Conservation (phyloP, 2,113 vertebrate species). For the Campylomormyrus tamandua region DNA sequence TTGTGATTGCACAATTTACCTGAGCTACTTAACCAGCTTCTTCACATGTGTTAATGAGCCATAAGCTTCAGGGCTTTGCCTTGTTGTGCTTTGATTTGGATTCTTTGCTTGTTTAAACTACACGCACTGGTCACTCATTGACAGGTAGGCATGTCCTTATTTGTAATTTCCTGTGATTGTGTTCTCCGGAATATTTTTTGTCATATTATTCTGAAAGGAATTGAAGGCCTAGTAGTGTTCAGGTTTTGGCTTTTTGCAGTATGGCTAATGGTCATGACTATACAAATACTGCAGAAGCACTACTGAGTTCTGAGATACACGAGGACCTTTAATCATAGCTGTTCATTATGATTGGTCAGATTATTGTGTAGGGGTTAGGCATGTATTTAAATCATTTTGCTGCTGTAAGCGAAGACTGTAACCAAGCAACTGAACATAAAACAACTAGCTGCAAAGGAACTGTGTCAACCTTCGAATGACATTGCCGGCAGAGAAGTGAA, state of each 20-base stretch:
- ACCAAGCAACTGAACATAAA: conserved; percentile 13
- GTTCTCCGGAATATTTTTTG: neutral
- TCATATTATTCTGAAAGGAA: neutral
- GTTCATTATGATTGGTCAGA: neutral
- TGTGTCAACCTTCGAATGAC: neutral
- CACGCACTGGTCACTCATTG: neutral
- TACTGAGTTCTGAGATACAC: neutral
- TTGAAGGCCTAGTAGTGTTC: neutral
- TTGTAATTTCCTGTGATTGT: neutral
- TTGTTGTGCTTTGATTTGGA: neutral
- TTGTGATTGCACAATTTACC: neutral
- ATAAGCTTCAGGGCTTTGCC: neutral
- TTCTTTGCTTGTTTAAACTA: neutral
- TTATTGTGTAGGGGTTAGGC: neutral
- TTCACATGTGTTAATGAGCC: neutral
- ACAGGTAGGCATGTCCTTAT: neutral
- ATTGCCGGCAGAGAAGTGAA: neutral
- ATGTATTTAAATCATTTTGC: neutral
- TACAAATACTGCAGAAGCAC: neutral
- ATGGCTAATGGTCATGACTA: neutral
- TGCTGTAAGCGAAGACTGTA: neutral
- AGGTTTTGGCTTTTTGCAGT: neutral
- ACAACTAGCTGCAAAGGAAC: neutral
- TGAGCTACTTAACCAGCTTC: neutral
- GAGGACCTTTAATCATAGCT: neutral